Evolutionary conservation across 2,797 vertebrate species (phyloP).

Genomic region (Sebastes steindachneri): DNA sequence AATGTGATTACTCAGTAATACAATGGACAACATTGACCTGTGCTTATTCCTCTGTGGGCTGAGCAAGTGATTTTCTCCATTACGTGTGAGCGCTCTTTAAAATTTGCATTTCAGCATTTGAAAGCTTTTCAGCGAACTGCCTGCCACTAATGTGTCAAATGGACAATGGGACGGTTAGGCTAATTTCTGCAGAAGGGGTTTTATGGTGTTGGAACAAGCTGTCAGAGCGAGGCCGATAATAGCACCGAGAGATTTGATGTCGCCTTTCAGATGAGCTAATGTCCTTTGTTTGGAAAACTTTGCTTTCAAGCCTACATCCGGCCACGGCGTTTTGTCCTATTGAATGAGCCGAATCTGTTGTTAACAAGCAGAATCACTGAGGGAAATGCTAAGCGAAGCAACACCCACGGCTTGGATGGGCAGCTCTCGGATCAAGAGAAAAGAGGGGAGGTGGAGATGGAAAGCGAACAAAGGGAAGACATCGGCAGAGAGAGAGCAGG

Average conservation of each 20-base stretch:
- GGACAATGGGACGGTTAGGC: slow-evolving; percentile 53
- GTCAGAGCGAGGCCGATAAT: slow-evolving; percentile 56
- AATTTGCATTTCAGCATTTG: slow-evolving; percentile 39
- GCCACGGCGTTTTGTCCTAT: slow-evolving; percentile 14
- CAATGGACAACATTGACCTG: slow-evolving; percentile 37
- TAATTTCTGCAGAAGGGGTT: slow-evolving; percentile 59
- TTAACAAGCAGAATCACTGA: slow-evolving; percentile 18
- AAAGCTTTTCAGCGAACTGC: slow-evolving; percentile 54
- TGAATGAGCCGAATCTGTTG: slow-evolving; percentile 33
- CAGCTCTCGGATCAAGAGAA: slow-evolving; percentile 46
- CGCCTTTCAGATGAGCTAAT: slow-evolving; percentile 42
- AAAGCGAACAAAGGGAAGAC: slow-evolving; percentile 21
- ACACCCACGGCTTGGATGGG: slow-evolving; percentile 32
- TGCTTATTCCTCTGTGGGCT: slow-evolving; percentile 41
- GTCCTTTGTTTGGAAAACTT: slow-evolving; percentile 22
- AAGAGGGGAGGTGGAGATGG: slow-evolving; percentile 34
- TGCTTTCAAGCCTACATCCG: slow-evolving; percentile 34
- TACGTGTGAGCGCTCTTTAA: slow-evolving; percentile 26
- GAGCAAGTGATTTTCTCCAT: slow-evolving; percentile 54
- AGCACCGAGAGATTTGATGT: slow-evolving; percentile 47
- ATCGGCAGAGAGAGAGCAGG: not conserved
- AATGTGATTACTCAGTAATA: slow-evolving; percentile 44
- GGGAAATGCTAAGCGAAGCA: slow-evolving; percentile 34
- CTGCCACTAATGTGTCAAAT: slow-evolving; percentile 66
- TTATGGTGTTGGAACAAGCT: slow-evolving; percentile 41